Evolutionary conservation across 37 sponge, comb jelly and placozoan species (phyloP), one percentile per base, ranked within the genome.

Genomic region (Oopsacas minuta): DNA sequence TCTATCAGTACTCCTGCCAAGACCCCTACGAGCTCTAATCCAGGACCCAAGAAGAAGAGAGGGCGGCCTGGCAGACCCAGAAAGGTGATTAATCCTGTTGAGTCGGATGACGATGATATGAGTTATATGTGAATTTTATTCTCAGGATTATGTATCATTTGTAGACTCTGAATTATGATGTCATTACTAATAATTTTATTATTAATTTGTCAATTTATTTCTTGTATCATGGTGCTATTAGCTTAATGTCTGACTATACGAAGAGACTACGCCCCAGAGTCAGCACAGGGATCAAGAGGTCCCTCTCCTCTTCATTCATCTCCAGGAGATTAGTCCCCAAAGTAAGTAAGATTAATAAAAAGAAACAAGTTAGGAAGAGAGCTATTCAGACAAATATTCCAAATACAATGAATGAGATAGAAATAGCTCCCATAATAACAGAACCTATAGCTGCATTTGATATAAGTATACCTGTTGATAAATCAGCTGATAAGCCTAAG

Each of bases 11-110:
- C 5, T 7, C 81, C 30, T 87, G 15, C 61, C 17, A 85, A 83
- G 86, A 85, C 84, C 61, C 86, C 36, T 20, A 8, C 15, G 86
- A 38, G 23, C 86, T 61, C 15, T n/a, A 85, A 36, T 69, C 7
- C 5, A 23, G 85, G 83, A 3, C 28, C 83, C 30, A 61, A 61
- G 75, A 61, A 61, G 75, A 61, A 61, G 22, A 61, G 75, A 12
- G 75, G 75, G 75, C 20, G 75, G 30, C 75, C 75, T 12, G 75
- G 75, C 5, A 10, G 75, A 10, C 75, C 75, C 28, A 61, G 75
- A 34, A 61, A 61, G 75, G 28, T 20, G 32, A 12, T 61, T n/a
- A 61, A 61, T 61, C 51, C 12, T 12, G 28, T 25, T 7, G 28
- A 61, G 17, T 10, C 30, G 1, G 75, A 61, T 3, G 75, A 61